Evolutionary conservation across 2,888 invertebrate genomes (phyloP).

Genomic region (Eubasilissa splendida): DNA sequence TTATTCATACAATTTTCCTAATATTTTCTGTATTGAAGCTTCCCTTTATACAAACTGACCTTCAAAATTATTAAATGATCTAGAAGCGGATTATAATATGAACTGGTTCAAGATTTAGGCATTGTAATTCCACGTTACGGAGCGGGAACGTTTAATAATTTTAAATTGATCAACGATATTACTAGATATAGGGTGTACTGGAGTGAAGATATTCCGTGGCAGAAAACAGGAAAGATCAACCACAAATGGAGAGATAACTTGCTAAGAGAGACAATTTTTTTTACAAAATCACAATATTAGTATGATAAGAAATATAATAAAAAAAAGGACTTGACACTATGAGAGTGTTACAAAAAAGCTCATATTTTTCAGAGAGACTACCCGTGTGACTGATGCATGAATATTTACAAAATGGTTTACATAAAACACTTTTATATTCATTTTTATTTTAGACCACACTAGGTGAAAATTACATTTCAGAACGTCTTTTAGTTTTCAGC

Average conservation of each 20-base stretch:
- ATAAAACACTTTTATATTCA: too few species aligned
- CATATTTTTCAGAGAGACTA: background rate
- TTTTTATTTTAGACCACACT: too few species aligned
- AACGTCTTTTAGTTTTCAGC: too few species aligned
- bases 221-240: slow-evolving; percentile 12
- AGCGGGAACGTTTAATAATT: too few species aligned
- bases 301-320: slow-evolving; percentile 14
- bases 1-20: slow-evolving; percentile 18
- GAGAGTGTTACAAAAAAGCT: slow-evolving; percentile 5
- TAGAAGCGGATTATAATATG: too few species aligned
- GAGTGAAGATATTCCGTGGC: slow-evolving; percentile 9
- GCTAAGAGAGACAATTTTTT: slow-evolving; percentile 53
- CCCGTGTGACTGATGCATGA: slow-evolving; percentile 1
- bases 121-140: too few species aligned
- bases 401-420: slow-evolving; percentile 18
- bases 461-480: too few species aligned
- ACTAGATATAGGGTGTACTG: background rate
- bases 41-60: background rate
- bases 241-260: slow-evolving; percentile 51
- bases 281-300: slow-evolving; percentile 19
- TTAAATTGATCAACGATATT: background rate
- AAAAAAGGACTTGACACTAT: slow-evolving; percentile 2
- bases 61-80: too few species aligned
- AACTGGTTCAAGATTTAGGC: too few species aligned
- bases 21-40: background rate